These are phyloP conservation scores for Thecocarcelia acutangulata DNA, from an alignment of 2,888 invertebrate genomes.

Conservation along the genomic window DNA sequence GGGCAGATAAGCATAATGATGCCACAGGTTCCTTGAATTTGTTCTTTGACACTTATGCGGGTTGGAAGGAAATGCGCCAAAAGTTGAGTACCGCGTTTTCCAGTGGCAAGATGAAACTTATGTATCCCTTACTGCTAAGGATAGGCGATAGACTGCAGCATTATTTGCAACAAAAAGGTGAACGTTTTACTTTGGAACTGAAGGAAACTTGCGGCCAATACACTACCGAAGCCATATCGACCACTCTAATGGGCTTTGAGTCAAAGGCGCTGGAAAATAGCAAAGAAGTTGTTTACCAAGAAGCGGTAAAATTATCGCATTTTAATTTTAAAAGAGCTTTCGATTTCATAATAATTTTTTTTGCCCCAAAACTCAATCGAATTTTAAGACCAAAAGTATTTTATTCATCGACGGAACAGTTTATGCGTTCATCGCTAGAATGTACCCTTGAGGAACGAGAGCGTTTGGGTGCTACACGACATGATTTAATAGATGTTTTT, in stretches of 20 bases:
- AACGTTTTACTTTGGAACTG: conserved; percentile 63
- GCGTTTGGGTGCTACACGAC: neutral
- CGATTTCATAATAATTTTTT: conserved; percentile 8
- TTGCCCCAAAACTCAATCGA: conserved; percentile 22
- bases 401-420: conserved; percentile 3
- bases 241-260: conserved; percentile 74
- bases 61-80: conserved; percentile 75
- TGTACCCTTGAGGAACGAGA: conserved; percentile 22
- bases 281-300: neutral
- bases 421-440: conserved; percentile 5
- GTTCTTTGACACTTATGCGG: conserved; percentile 74
- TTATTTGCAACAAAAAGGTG: conserved; percentile 60
- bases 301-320: neutral
- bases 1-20: conserved; percentile 73
- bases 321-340: conserved; percentile 40
- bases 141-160: conserved; percentile 71
- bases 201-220: conserved; percentile 75
- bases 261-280: conserved; percentile 40
- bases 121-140: conserved; percentile 76
- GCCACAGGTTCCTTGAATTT: conserved; percentile 73
- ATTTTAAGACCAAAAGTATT: neutral
- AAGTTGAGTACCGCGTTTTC: conserved; percentile 74
- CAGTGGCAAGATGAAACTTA: conserved; percentile 74
- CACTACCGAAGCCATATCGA: conserved; percentile 77
- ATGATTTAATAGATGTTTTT: conserved; percentile 54